These are phyloP conservation scores for Dipodomys merriami DNA, from an alignment of 2,113 vertebrate genomes.

Conservation along the genomic window DNA sequence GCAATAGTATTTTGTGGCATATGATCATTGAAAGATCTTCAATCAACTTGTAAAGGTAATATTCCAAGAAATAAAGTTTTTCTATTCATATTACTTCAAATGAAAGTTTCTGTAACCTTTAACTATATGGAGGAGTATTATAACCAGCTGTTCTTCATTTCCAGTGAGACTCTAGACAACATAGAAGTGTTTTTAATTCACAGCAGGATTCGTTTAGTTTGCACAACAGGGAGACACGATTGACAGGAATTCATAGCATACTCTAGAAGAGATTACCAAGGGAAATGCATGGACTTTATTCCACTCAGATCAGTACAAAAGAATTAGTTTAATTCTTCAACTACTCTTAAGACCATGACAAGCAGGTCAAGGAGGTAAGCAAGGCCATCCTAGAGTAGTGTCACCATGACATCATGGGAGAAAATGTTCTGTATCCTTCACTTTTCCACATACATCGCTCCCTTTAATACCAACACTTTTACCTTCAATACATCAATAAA, in stretches of 20 bases:
- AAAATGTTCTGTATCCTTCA: neutral
- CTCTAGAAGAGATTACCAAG: neutral
- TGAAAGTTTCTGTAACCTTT: constrained; percentile 18
- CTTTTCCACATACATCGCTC: neutral
- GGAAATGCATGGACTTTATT: constrained; percentile 20
- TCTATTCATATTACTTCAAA: neutral
- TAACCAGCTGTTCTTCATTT: constrained; percentile 51
- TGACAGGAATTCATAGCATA: constrained; percentile 61
- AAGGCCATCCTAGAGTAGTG: neutral
- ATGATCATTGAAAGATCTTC: neutral
- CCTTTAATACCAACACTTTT: neutral
- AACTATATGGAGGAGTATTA: neutral
- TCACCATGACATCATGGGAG: neutral
- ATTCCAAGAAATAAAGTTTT: neutral
- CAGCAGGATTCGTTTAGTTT: constrained; percentile 64
- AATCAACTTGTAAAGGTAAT: neutral
- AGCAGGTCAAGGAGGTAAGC: neutral
- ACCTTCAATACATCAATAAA: neutral
- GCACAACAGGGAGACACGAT: neutral
- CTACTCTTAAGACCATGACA: neutral
- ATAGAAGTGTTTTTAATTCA: constrained; percentile 1
- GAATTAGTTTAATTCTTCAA: constrained; percentile 42
- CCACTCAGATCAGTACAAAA: neutral
- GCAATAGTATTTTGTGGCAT: neutral
- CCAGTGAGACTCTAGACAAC: constrained; percentile 33